A percentile compares a stretch with the other conserved stretches of the same genome.
Conservation (phyloP, 2,888 invertebrate species). For the Zaprionus bogoriensis region DNA sequence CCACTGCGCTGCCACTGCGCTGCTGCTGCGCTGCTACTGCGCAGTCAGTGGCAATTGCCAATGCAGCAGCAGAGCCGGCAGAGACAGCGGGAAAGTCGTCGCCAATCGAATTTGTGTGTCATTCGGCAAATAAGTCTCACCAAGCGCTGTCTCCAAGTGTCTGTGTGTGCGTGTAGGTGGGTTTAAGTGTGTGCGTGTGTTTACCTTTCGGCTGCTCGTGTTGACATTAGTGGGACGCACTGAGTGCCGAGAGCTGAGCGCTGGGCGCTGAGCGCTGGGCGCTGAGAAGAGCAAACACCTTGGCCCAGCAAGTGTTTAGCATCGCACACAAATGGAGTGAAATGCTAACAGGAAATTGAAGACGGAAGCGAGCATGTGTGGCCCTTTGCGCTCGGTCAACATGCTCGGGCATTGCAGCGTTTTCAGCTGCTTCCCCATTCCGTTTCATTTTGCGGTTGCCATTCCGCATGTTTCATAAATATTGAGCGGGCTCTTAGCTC, state of each 20-base stretch:
- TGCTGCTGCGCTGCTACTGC: too few species aligned
- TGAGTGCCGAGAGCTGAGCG: background rate
- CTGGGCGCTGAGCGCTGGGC: too few species aligned
- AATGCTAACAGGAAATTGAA: conserved; percentile 23
- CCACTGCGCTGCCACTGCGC: background rate
- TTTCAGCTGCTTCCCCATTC: too few species aligned
- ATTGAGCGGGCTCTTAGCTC: background rate
- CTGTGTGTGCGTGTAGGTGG: conserved; percentile 2
- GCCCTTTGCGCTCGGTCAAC: background rate
- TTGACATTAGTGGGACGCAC: conserved; percentile 18
- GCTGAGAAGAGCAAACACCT: conserved; percentile 33
- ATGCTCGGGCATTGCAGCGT: background rate
- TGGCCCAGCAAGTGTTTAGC: conserved; percentile 15
- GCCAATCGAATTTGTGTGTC: conserved; percentile 65
- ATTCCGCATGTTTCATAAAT: conserved; percentile 3
- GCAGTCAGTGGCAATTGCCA: conserved; percentile 3
- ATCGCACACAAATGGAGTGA: conserved; percentile 12
- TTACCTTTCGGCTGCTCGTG: background rate
- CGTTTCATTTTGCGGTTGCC: background rate
- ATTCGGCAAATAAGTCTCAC: conserved; percentile 60
- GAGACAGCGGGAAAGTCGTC: conserved; percentile 25
- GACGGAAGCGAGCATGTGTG: conserved; percentile 14
- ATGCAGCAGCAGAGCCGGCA: conserved; percentile 6
- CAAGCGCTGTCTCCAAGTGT: background rate
- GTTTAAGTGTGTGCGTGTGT: conserved; percentile 4